phyloP scores from a whole-genome alignment of 2,888 invertebrate species.

The Pseudococcus viburni region DNA sequence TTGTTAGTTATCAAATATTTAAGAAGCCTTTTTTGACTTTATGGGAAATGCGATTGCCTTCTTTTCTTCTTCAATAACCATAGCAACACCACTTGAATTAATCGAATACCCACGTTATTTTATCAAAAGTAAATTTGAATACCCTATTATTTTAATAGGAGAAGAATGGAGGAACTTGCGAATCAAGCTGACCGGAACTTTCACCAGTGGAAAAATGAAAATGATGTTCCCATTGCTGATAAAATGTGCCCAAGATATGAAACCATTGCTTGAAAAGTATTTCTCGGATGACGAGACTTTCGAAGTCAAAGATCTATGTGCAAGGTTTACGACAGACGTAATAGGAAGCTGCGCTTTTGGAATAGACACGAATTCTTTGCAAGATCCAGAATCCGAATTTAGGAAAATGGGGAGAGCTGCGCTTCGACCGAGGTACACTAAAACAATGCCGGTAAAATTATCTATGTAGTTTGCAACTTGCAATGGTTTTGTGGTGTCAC shows the following conservation, averaged over 20 bases:
- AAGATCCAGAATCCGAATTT: constrained; percentile 26
- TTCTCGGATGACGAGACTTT: background rate
- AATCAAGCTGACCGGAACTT: constrained; percentile 72
- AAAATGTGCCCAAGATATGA: constrained; percentile 70
- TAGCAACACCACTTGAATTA: too few species aligned
- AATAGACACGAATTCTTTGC: constrained; percentile 23
- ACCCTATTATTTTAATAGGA: constrained; percentile 68
- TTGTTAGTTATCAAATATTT: too few species aligned
- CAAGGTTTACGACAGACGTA: constrained; percentile 57
- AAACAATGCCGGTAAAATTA: background rate
- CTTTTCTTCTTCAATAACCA: too few species aligned
- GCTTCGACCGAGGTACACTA: background rate
- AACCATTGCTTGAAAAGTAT: background rate
- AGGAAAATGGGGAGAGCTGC: background rate
- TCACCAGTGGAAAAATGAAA: constrained; percentile 74
- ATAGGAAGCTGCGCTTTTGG: constrained; percentile 65
- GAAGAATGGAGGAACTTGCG: constrained; percentile 73
- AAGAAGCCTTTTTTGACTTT: too few species aligned
- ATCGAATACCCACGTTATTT: too few species aligned
- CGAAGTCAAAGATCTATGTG: constrained; percentile 28
- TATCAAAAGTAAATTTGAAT: too few species aligned
- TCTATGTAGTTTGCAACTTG: background rate
- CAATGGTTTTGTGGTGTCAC: background rate
- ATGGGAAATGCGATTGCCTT: too few species aligned
- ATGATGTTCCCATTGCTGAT: constrained; percentile 72